These are phyloP conservation scores for Nycticebus coucang DNA, from an alignment of 2,113 vertebrate genomes.

Conservation along the genomic window DNA sequence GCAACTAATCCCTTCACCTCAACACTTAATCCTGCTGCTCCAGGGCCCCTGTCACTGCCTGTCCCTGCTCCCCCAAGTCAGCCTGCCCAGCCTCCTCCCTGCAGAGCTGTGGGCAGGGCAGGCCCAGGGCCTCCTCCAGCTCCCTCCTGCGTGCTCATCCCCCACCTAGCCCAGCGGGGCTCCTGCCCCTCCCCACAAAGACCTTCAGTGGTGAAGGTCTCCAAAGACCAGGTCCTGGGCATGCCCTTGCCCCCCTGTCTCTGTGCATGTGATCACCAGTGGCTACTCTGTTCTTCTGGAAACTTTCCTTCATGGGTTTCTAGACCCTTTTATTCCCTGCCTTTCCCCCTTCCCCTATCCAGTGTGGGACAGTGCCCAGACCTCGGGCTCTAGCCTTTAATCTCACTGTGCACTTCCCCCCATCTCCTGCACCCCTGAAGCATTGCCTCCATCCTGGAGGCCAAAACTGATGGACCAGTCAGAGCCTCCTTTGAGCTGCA, in stretches of 20 bases:
- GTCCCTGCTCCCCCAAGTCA: neutral
- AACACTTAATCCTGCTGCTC: conserved; percentile 28
- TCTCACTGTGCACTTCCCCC: neutral
- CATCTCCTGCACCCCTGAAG: neutral
- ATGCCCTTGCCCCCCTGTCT: neutral
- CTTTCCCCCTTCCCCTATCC: neutral
- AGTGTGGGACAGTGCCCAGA: neutral
- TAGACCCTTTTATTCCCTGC: neutral
- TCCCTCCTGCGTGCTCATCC: neutral
- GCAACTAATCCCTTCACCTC: conserved; percentile 58
- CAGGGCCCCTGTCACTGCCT: neutral
- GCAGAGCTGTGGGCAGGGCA: neutral
- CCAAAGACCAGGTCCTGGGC: neutral
- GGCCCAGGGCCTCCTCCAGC: neutral
- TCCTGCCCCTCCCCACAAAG: neutral
- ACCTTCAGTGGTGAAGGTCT: neutral
- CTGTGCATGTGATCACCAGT: neutral
- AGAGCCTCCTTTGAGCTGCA: neutral
- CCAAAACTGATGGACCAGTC: neutral
- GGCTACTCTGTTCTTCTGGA: neutral
- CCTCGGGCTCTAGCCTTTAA: neutral
- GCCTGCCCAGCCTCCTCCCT: neutral
- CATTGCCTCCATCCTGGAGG: neutral
- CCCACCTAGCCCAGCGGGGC: neutral
- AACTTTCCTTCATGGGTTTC: neutral